Evolutionary conservation across 2,797 vertebrate genomes (phyloP), one percentile per base, ranked within the genome.

Genomic region (Thalassophryne amazonica): DNA sequence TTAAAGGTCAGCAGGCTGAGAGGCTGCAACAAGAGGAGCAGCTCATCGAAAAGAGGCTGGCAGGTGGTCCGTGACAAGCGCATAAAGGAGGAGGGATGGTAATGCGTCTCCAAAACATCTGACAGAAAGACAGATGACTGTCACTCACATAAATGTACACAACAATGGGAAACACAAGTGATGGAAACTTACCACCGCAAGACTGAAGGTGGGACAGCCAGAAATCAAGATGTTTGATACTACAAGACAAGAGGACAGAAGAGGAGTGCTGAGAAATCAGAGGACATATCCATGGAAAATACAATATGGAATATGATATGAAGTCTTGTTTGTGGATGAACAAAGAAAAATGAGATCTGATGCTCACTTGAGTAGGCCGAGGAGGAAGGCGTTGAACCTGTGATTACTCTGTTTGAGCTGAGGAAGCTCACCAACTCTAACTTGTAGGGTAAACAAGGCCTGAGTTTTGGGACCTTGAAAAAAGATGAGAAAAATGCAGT

Each of bases 321-420:
- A n/a, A n/a, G n/a, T n/a, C n/a, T n/a, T n/a, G n/a, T n/a, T n/a
- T n/a, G n/a, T n/a, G n/a, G n/a, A 21, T 31, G 13, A 18, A 6
- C 16, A 18, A 7, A 13, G 17, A 31, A 35, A 8, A 30, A 30
- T 2, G 23, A 1, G 7, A 65, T 35, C 6, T 15, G 32, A 14
- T 9, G 74, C 93, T 94, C 88, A 99, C 97, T 99, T 99, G 58
- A 99, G 75, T 30, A 99, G 92, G 48, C 96, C 97, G 0, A 98
- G 86, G 54, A 99, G 87, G 34, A 98, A 99, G 22, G 95, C 93
- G 0, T 98, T 96, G 78, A 99, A 98, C 40, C 92, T 90, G 71
- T 96, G 94, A 8, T 91, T 91, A 82, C 78, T 84, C 82, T 90
- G 93, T 60, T 71, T 86, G 18, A 99, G 93, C 1, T 94, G 94